Evolutionary conservation across 1,140 invertebrate species (phyloP).

Genomic region (Episyrphus balteatus): DNA sequence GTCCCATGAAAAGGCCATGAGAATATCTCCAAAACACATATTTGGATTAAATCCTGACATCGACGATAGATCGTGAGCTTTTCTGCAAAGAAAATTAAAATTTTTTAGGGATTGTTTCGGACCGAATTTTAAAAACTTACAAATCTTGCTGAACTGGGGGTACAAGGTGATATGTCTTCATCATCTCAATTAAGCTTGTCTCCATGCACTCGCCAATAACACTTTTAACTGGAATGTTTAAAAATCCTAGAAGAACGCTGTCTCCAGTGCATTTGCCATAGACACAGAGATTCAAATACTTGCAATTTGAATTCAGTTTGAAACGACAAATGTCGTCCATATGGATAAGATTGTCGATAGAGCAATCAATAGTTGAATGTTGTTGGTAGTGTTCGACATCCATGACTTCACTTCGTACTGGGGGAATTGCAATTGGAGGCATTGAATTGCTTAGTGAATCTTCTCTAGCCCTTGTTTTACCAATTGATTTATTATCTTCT

Average conservation of each 20-base stretch:
- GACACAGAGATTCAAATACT: constrained; percentile 73
- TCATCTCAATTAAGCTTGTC: constrained; percentile 66
- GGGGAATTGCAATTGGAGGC: no score
- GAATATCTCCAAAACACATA: constrained; percentile 80
- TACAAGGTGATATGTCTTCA: constrained; percentile 60
- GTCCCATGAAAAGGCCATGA: constrained; percentile 70
- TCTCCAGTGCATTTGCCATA: constrained; percentile 51
- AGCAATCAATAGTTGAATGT: constrained; percentile 33
- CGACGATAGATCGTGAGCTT: constrained; percentile 49
- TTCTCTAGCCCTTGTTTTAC: constrained; percentile 1
- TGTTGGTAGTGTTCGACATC: constrained; percentile 30
- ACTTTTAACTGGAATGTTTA: constrained; percentile 66
- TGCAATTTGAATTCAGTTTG: constrained; percentile 53
- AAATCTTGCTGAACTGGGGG: constrained; percentile 49
- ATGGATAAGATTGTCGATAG: constrained; percentile 51
- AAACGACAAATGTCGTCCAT: constrained; percentile 61
- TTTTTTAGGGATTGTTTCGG: background rate
- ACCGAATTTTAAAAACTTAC: constrained; percentile 29
- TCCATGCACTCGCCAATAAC: constrained; percentile 67
- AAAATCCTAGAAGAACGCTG: constrained; percentile 60
- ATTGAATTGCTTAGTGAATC: no score
- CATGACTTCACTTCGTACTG: constrained; percentile 5
- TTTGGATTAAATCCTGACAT: constrained; percentile 82
- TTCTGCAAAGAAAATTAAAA: constrained; percentile 37
- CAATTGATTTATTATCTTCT: background rate